phyloP scores from a whole-genome alignment of 2,888 invertebrate species.

The Subacronicta megacephala region DNA sequence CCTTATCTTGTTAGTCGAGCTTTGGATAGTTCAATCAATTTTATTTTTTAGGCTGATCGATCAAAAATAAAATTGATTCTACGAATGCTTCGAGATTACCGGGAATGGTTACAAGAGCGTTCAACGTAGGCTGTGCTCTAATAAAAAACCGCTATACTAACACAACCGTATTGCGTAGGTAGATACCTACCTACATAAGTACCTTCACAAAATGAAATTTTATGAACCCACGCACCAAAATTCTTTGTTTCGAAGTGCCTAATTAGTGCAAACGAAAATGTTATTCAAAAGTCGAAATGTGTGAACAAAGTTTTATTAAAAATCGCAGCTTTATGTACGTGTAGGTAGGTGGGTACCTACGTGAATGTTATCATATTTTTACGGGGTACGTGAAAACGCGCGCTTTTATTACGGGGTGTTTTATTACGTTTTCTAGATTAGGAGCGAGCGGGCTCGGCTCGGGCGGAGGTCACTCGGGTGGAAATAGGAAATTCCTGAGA shows the following conservation, averaged over 20 bases:
- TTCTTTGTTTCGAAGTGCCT: constrained; percentile 65
- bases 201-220: constrained; percentile 52
- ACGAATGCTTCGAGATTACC: not conserved
- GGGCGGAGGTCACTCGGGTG: constrained; percentile 62
- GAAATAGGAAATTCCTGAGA: constrained; percentile 72
- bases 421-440: constrained; percentile 88
- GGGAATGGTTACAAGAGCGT: not conserved
- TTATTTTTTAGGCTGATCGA: no score
- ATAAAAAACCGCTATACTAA: constrained; percentile 18
- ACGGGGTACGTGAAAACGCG: constrained; percentile 86
- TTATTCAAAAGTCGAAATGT: constrained; percentile 52
- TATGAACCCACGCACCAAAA: constrained; percentile 58
- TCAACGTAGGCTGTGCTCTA: not conserved
- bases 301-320: constrained; percentile 52
- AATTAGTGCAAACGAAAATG: constrained; percentile 65
- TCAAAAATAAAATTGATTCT: no score
- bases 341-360: constrained; percentile 64
- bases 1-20: no score
- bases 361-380: constrained; percentile 89
- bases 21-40: no score
- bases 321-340: constrained; percentile 51
- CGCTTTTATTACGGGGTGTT: constrained; percentile 83
- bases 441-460: constrained; percentile 57
- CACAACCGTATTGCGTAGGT: constrained; percentile 21
- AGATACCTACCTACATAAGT: not conserved